These are phyloP conservation scores for Antitype chi DNA, from an alignment of 2,888 invertebrate species.

Conservation along the genomic window DNA sequence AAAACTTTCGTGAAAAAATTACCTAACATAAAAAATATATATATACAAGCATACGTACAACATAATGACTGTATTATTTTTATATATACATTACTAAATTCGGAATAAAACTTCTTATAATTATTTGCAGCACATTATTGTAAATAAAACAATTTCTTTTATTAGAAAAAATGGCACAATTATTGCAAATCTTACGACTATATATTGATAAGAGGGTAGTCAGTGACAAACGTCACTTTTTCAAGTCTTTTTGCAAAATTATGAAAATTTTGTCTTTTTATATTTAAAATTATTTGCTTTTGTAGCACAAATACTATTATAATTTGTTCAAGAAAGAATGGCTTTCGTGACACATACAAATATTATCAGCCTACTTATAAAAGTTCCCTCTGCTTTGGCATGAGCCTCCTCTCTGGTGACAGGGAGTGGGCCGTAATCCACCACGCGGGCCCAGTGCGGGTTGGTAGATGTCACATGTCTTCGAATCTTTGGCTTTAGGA, in stretches of 20 bases:
- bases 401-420: neutral
- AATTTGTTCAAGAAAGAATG: neutral
- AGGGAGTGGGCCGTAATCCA: neutral
- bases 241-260: neutral
- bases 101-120: slow-evolving; percentile 20
- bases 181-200: slow-evolving; percentile 30
- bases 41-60: neutral
- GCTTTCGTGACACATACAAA: neutral
- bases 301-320: neutral
- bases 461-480: neutral
- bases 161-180: slow-evolving; percentile 39
- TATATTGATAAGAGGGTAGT: neutral
- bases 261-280: neutral
- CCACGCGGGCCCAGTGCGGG: neutral
- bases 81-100: slow-evolving; percentile 13
- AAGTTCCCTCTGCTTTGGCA: neutral
- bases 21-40: slow-evolving; percentile 6
- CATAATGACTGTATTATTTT: neutral
- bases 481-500: neutral
- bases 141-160: neutral
- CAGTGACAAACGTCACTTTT: neutral
- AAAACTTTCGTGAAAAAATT: neutral
- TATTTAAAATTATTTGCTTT: neutral
- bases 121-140: neutral
- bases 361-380: neutral